Base-by-base conservation (phyloP, 2,888 invertebrate species). In the Leucozona laternaria region DNA sequence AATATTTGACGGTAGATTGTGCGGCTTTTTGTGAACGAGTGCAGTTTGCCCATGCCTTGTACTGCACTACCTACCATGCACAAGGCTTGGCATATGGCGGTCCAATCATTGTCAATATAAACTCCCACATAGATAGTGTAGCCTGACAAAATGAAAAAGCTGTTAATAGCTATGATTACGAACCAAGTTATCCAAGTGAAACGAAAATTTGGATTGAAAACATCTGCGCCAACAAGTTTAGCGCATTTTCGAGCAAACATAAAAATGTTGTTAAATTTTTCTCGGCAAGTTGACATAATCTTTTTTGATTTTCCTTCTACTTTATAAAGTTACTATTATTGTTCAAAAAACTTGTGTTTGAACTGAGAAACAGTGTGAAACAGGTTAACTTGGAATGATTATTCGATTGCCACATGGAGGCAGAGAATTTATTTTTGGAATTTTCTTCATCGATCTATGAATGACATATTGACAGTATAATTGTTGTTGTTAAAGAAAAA, bases 51-150 rank as follows among this genome's bases (percentile, higher is more conserved):
- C 0, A 55, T 0, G 1, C 73, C 73, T 10, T 0, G 86, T 0
- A 66, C 66, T 31, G 66, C 90, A 1, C 89, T 88, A 0, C 89
- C 89, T 0, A 72, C 80, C 87, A 89, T 78, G 40, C 89, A 80
- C 0, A 89, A 20, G 0, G 89, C 84, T 71, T 90, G 88, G 2
- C 90, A 66, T 10, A 90, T 88, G 0, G 88, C 73, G 0, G 88
- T 89, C 88, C 88, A 89, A 22, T 90, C 89, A 0, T 82, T 70
- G 2, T 89, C 62, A 0, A 89, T 2, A 0, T 88, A 37, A 1
- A 89, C 43, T 0, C 89, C 90, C 34, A 88, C 71, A 34, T 90
- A 90, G 1, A 91, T 76, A 0, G 90, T 91, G 58, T 91, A 90
- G 0, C 66, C 43, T 2, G 90, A 89, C 13, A 88, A 89, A 15